These are phyloP conservation scores for Pelmatolapia mariae DNA, from an alignment of 2,113 vertebrate species.

Conservation along the genomic window DNA sequence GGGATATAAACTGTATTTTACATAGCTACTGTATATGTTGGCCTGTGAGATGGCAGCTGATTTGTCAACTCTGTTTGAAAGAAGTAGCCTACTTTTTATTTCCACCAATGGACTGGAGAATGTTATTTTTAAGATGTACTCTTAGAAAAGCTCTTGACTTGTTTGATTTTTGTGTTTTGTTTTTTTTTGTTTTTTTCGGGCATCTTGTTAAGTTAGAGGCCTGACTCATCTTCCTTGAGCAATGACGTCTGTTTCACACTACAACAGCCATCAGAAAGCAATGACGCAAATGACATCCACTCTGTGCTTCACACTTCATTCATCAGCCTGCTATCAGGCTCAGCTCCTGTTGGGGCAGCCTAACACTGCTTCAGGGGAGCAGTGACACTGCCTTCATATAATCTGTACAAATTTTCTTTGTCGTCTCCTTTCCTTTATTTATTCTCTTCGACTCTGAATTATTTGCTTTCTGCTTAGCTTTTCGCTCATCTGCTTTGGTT, in stretches of 20 bases:
- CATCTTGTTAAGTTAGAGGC: neutral
- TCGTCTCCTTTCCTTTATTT: neutral
- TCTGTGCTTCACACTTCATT: constrained; percentile 41
- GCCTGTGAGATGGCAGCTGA: neutral
- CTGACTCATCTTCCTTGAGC: neutral
- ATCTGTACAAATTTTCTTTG: constrained; percentile 13
- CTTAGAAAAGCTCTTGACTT: neutral
- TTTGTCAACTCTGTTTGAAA: neutral
- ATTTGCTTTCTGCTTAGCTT: neutral
- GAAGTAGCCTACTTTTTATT: neutral
- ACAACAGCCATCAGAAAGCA: neutral
- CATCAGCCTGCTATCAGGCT: neutral
- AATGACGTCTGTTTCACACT: neutral
- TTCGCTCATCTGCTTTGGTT: constrained; percentile 11
- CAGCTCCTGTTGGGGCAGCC: neutral
- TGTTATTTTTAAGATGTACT: neutral
- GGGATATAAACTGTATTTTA: neutral
- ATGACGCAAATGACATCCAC: constrained; percentile 13
- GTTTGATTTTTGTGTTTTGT: neutral
- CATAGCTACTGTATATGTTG: neutral
- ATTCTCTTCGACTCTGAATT: neutral
- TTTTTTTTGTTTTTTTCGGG: neutral
- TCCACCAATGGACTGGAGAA: neutral
- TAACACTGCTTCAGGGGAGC: constrained; percentile 2
- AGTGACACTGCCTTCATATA: neutral